These are phyloP conservation scores for Athalia rosae DNA, from an alignment of 2,888 invertebrate species.

Conservation along the genomic window DNA sequence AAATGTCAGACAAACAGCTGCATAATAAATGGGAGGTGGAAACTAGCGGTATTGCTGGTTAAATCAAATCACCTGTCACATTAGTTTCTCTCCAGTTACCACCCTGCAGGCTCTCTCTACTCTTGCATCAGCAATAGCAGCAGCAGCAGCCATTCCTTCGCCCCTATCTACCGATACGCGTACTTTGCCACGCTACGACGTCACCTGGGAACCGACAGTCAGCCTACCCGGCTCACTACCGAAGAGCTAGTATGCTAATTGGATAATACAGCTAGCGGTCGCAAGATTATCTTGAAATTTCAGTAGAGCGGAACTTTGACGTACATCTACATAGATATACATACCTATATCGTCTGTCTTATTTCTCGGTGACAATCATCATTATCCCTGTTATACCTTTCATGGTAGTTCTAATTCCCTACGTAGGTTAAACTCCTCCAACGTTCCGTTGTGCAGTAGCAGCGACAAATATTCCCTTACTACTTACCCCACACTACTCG, in stretches of 20 bases:
- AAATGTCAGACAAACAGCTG: conserved; percentile 45
- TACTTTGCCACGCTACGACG: conserved; percentile 8
- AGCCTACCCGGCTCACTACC: conserved; percentile 2
- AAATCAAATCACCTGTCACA: conserved; percentile 47
- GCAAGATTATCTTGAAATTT: conserved; percentile 42
- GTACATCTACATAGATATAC: neutral
- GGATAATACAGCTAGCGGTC: conserved; percentile 41
- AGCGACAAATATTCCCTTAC: neutral
- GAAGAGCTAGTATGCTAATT: conserved; percentile 42
- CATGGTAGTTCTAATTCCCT: no score
- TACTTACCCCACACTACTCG: neutral
- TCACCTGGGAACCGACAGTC: conserved; percentile 39
- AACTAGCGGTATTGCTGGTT: conserved; percentile 41
- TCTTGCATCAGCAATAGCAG: neutral
- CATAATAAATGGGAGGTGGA: conserved; percentile 45
- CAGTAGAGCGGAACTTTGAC: conserved; percentile 22
- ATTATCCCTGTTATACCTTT: neutral
- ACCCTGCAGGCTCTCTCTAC: neutral
- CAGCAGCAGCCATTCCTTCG: conserved; percentile 3
- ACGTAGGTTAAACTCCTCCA: no score
- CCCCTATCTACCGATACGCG: neutral
- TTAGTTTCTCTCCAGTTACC: conserved; percentile 45
- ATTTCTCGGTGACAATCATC: conserved; percentile 44
- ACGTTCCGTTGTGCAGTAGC: no score
- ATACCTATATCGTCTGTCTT: neutral